Conservation (phyloP, 2,113 vertebrate genomes). For the Fukomys damarensis region DNA sequence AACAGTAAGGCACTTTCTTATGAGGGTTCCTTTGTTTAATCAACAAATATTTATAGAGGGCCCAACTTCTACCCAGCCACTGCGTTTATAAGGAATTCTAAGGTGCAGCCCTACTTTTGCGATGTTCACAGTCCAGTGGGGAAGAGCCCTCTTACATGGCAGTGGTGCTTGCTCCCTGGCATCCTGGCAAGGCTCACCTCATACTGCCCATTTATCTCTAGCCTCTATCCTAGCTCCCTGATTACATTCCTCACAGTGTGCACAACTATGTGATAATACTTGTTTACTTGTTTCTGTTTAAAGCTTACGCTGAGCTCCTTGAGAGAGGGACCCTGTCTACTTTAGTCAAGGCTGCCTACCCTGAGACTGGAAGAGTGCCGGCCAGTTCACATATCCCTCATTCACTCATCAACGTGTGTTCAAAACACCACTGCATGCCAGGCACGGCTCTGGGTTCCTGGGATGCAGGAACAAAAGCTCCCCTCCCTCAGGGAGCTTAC, state of each 20-base stretch:
- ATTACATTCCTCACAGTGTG: neutral
- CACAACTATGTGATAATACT: neutral
- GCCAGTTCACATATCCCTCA: neutral
- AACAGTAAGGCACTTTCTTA: neutral
- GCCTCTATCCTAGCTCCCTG: neutral
- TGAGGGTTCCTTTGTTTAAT: neutral
- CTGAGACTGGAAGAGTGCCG: neutral
- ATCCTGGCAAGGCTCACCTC: neutral
- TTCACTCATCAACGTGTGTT: neutral
- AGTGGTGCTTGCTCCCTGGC: neutral
- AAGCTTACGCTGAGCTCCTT: neutral
- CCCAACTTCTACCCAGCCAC: neutral
- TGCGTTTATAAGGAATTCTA: neutral
- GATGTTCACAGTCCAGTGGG: neutral
- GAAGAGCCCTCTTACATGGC: neutral
- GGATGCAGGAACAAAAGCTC: neutral
- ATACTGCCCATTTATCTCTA: neutral
- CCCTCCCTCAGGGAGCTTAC: neutral
- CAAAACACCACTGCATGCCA: neutral
- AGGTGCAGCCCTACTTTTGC: neutral
- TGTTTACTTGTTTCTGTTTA: neutral
- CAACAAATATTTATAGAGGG: neutral
- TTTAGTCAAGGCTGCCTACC: neutral
- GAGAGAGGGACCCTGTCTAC: neutral
- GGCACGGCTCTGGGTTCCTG: neutral